phyloP scores from a whole-genome alignment of 2,888 invertebrate genomes.

The Phalera bucephala region DNA sequence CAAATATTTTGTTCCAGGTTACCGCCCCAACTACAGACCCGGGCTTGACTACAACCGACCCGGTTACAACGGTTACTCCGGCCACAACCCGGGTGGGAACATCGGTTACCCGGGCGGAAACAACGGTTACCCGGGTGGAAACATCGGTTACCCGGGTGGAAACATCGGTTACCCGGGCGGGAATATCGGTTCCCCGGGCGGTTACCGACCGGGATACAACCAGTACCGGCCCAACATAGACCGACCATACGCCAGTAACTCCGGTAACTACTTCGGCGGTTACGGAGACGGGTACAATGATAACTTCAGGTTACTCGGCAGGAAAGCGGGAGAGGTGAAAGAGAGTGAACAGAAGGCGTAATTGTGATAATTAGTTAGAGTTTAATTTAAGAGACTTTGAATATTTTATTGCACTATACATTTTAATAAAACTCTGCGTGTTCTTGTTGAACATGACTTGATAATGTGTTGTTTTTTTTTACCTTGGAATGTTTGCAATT shows the following conservation, averaged over 20 bases:
- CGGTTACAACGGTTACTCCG: slow-evolving; percentile 31
- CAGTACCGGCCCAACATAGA: slow-evolving; percentile 29
- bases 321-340: slow-evolving; percentile 57
- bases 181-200: too few relatives aligned
- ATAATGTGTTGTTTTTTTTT: too few relatives aligned
- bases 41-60: slow-evolving; percentile 43
- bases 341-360: slow-evolving; percentile 43
- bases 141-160: slow-evolving; percentile 32
- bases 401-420: not conserved
- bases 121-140: slow-evolving; percentile 28
- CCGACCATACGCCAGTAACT: slow-evolving; percentile 40
- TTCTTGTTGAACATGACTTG: not conserved
- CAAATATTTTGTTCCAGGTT: too few relatives aligned
- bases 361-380: slow-evolving; percentile 9
- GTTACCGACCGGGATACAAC: slow-evolving; percentile 38
- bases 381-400: slow-evolving; percentile 24
- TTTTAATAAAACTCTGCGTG: not conserved
- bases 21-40: slow-evolving; percentile 49
- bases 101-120: slow-evolving; percentile 40
- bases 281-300: slow-evolving; percentile 57
- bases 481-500: too few relatives aligned
- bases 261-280: slow-evolving; percentile 58
- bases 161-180: slow-evolving; percentile 40
- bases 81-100: slow-evolving; percentile 23
- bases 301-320: slow-evolving; percentile 53